Evolutionary conservation across 2,113 vertebrate species (phyloP).

Genomic region (Limnothrissa miodon): DNA sequence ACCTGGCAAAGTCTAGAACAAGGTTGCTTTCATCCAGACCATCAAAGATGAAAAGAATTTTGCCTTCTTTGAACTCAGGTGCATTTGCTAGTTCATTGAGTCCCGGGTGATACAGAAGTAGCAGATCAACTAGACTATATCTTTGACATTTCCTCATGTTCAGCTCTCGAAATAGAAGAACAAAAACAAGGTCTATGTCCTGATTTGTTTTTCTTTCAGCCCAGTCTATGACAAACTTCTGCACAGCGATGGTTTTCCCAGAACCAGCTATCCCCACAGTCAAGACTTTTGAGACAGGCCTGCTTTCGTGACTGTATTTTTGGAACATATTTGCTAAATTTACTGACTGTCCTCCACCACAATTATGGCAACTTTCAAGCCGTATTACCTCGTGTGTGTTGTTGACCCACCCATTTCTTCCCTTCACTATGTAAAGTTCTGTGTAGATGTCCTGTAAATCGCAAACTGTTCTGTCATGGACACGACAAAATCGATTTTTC

Average conservation of each 20-base stretch:
- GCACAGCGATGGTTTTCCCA: slow-evolving; percentile 22
- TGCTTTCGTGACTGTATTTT: too few relatives aligned
- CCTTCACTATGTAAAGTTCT: slow-evolving; percentile 26
- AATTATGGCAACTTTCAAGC: neutral
- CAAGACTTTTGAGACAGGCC: slow-evolving; percentile 1
- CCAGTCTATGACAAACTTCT: slow-evolving; percentile 45
- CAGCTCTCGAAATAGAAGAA: slow-evolving; percentile 36
- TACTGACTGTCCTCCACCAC: neutral
- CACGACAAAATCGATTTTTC: neutral
- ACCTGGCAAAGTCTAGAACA: neutral
- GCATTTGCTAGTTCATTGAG: neutral
- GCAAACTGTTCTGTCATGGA: neutral
- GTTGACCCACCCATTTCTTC: slow-evolving; percentile 17
- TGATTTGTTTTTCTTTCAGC: slow-evolving; percentile 12
- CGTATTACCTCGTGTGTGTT: slow-evolving; percentile 16
- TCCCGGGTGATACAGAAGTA: neutral
- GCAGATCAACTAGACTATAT: slow-evolving; percentile 11
- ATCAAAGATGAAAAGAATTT: neutral
- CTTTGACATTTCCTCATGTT: slow-evolving; percentile 18
- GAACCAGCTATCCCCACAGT: slow-evolving; percentile 35
- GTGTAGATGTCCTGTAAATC: slow-evolving; percentile 31
- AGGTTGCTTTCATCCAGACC: neutral
- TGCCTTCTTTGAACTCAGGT: neutral
- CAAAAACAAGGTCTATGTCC: slow-evolving; percentile 34
- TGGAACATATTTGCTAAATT: neutral